Conservation (phyloP, 2,797 vertebrate species). For the Etheostoma nigrum region DNA sequence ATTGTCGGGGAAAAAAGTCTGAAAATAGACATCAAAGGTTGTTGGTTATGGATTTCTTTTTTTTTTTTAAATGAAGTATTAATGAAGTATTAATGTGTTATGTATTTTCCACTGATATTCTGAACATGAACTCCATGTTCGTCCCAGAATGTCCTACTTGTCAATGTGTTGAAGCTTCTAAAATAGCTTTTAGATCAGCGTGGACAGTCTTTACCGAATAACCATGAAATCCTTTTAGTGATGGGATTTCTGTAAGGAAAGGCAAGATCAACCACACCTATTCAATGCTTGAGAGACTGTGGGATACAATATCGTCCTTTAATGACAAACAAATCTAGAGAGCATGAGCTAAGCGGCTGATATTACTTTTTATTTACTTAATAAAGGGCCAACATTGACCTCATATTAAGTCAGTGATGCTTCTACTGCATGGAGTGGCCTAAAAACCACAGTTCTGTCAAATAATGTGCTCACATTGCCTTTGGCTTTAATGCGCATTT, state of each 20-base stretch:
- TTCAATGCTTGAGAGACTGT: too few species aligned
- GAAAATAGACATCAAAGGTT: neutral
- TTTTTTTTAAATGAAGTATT: neutral
- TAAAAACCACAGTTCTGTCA: slow-evolving; percentile 1
- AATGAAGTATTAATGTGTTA: too few species aligned
- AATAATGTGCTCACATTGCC: slow-evolving; percentile 17
- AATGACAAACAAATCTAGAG: neutral
- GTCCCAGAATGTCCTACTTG: slow-evolving; percentile 8
- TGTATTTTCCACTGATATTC: slow-evolving; percentile 9
- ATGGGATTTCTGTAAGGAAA: slow-evolving; percentile 20
- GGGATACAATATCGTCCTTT: neutral
- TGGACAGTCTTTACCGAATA: slow-evolving; percentile 17
- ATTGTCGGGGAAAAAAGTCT: slow-evolving; percentile 12
- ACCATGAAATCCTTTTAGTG: slow-evolving; percentile 31
- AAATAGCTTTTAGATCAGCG: slow-evolving; percentile 17
- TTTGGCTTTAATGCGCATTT: neutral
- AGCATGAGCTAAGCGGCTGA: slow-evolving; percentile 25
- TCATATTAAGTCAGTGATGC: slow-evolving; percentile 4
- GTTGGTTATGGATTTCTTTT: slow-evolving; percentile 2
- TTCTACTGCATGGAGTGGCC: neutral
- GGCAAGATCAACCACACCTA: slow-evolving; percentile 35
- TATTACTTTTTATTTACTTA: slow-evolving; percentile 21
- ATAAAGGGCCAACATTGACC: slow-evolving; percentile 24
- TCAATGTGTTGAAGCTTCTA: neutral
- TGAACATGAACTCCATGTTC: slow-evolving; percentile 3